These are phyloP conservation scores for Dryococelus australis DNA, from an alignment of 2,888 invertebrate species.

Conservation along the genomic window DNA sequence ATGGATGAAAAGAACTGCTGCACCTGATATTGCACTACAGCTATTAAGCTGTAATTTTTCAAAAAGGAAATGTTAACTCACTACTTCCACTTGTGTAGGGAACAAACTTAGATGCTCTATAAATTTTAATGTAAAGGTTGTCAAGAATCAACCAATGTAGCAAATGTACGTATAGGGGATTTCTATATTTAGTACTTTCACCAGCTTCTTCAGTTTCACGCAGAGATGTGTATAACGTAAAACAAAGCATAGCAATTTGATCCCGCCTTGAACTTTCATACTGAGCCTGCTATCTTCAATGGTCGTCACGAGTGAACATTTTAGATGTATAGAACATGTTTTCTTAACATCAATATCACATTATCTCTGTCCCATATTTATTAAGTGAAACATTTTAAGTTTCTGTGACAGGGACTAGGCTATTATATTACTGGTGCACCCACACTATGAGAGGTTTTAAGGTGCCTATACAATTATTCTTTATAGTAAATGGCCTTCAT, in stretches of 20 bases:
- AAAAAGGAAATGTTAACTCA: too few relatives aligned
- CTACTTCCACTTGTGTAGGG: too few relatives aligned
- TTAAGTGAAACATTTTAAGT: neutral
- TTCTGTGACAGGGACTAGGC: neutral
- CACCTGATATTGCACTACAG: too few relatives aligned
- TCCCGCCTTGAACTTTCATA: too few relatives aligned
- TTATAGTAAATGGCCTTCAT: neutral
- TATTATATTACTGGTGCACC: neutral
- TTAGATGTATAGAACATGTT: neutral
- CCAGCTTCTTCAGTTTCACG: too few relatives aligned
- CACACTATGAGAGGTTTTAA: neutral
- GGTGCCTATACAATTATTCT: neutral
- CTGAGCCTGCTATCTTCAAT: neutral
- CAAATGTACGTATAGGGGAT: neutral
- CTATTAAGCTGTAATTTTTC: too few relatives aligned
- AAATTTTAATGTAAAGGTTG: neutral
- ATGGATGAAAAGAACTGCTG: neutral
- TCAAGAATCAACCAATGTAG: neutral
- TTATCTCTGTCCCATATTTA: neutral
- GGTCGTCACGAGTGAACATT: neutral
- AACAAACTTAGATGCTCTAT: neutral
- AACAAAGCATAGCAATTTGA: too few relatives aligned
- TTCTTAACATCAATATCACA: neutral
- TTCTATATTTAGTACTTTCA: neutral
- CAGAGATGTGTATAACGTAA: too few relatives aligned